Percentiles rank a stretch among this genome's conserved stretches.
Evolutionary conservation across 2,113 vertebrate species (phyloP).

Genomic region (Sminthopsis crassicaudata): DNA sequence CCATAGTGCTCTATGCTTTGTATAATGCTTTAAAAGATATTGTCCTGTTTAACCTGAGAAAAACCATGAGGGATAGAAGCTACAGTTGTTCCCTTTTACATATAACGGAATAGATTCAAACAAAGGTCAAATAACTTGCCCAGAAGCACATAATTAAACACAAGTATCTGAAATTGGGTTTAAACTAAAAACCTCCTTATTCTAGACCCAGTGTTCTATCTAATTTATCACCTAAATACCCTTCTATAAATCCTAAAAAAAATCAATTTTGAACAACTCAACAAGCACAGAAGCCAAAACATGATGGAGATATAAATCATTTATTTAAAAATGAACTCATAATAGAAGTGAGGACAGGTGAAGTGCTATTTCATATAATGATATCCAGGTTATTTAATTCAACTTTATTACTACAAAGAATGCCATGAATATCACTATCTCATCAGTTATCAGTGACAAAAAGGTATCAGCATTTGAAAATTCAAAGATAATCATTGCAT

Average conservation of each 20-base stretch:
- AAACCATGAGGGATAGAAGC: neutral
- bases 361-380: neutral
- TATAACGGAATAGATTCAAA: neutral
- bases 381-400: neutral
- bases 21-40: neutral
- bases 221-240: neutral
- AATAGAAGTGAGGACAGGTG: neutral
- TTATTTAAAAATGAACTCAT: neutral
- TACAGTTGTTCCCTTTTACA: neutral
- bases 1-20: neutral
- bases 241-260: neutral
- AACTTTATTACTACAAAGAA: neutral
- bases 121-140: neutral
- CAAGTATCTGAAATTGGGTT: neutral
- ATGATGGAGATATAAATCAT: neutral
- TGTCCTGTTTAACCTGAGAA: neutral
- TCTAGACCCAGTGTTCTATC: neutral
- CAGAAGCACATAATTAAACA: neutral
- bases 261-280: neutral
- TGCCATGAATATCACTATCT: neutral
- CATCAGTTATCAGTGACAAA: neutral
- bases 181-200: neutral
- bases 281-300: neutral
- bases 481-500: neutral
- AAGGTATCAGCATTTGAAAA: neutral